Percentiles rank a stretch among this genome's conserved stretches.
These are phyloP conservation scores for Nasonia giraulti DNA, from an alignment of 1,140 invertebrate species.

Conservation along the genomic window DNA sequence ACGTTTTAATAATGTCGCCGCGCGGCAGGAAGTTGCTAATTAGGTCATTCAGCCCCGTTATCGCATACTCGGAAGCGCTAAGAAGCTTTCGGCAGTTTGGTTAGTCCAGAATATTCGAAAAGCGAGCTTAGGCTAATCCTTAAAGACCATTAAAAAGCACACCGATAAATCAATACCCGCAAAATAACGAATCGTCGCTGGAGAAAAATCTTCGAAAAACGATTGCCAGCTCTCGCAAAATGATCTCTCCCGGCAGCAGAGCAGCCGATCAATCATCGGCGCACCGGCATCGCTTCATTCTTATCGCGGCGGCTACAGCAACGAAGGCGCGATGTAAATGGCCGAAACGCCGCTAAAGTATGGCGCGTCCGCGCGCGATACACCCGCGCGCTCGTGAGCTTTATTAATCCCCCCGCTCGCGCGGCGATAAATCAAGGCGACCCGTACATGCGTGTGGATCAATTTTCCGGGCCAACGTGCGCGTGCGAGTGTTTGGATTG, in stretches of 20 bases:
- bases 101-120: too few relatives aligned
- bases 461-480: conserved; percentile 63
- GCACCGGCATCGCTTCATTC: conserved; percentile 41
- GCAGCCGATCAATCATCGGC: conserved; percentile 42
- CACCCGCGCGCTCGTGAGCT: conserved; percentile 60
- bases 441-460: conserved; percentile 57
- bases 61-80: not conserved
- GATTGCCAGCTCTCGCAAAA: not conserved
- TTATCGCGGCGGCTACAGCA: conserved; percentile 47
- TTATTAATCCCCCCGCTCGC: conserved; percentile 65
- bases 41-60: not conserved
- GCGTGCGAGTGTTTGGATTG: not conserved
- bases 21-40: not conserved
- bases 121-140: too few relatives aligned
- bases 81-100: too few relatives aligned
- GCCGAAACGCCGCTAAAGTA: conserved; percentile 54
- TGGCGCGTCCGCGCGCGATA: conserved; percentile 61
- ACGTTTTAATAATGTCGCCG: too few relatives aligned
- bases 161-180: too few relatives aligned
- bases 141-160: too few relatives aligned
- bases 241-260: not conserved
- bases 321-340: conserved; percentile 62
- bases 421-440: conserved; percentile 68
- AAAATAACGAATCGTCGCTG: too few relatives aligned
- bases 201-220: too few relatives aligned